phyloP scores from a whole-genome alignment of 1,140 invertebrate genomes.

The Varroa destructor region DNA sequence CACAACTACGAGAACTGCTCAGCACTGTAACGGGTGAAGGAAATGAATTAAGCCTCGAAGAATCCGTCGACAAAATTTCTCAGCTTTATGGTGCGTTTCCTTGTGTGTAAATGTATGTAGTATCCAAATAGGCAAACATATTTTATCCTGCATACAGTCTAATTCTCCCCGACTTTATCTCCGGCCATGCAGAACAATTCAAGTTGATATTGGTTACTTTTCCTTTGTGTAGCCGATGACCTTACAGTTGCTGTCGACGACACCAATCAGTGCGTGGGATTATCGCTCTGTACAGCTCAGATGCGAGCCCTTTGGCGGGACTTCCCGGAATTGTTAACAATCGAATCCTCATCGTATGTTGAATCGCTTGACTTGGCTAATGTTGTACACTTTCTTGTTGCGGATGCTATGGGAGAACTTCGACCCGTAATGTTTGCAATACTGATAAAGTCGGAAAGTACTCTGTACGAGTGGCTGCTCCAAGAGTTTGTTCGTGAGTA shows the following conservation, averaged over 20 bases:
- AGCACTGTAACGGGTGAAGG: neutral
- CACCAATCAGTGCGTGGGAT: neutral
- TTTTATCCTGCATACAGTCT: no score
- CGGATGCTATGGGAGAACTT: slow-evolving; percentile 4
- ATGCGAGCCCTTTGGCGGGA: slow-evolving; percentile 13
- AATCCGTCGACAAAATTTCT: slow-evolving; percentile 26
- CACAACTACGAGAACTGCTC: neutral
- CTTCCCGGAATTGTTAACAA: slow-evolving; percentile 1
- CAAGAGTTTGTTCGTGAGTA: slow-evolving; percentile 19
- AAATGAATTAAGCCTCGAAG: neutral
- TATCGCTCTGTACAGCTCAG: neutral
- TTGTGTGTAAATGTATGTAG: neutral
- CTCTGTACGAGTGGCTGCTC: slow-evolving; percentile 18
- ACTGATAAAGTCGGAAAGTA: neutral
- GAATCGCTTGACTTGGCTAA: slow-evolving; percentile 4
- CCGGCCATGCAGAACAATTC: no score
- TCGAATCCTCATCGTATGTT: slow-evolving; percentile 2
- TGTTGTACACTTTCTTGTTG: slow-evolving; percentile 15
- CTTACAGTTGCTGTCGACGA: slow-evolving; percentile 13
- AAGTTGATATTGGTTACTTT: no score
- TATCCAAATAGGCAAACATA: neutral
- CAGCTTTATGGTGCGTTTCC: slow-evolving; percentile 15
- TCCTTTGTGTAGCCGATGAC: slow-evolving; percentile 3
- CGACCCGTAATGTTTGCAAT: slow-evolving; percentile 13
- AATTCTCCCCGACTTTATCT: no score